phyloP scores from a whole-genome alignment of 2,113 vertebrate species.

The Aegithalos caudatus region DNA sequence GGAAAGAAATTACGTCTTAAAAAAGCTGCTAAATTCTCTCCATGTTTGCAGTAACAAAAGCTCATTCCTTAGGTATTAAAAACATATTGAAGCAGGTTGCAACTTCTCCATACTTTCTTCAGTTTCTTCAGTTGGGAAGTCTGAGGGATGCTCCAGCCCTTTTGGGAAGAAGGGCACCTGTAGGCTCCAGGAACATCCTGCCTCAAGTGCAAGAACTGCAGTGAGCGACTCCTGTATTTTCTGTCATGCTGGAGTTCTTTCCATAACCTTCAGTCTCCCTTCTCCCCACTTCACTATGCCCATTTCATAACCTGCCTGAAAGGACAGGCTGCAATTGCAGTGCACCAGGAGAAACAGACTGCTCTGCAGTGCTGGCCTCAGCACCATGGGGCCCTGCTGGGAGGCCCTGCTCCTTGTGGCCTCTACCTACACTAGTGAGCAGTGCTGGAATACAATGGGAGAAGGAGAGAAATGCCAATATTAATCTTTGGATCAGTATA shows the following conservation, averaged over 20 bases:
- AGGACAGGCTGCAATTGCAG: neutral
- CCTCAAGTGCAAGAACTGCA: neutral
- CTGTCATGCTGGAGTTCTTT: neutral
- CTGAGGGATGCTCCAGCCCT: neutral
- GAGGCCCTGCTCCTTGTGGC: neutral
- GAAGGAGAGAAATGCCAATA: neutral
- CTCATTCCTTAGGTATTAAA: neutral
- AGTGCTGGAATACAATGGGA: neutral
- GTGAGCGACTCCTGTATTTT: accelerated
- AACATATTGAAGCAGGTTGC: neutral
- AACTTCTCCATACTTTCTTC: neutral
- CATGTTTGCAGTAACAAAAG: neutral
- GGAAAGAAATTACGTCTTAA: accelerated
- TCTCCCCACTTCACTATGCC: neutral
- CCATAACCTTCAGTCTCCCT: neutral
- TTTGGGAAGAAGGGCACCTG: neutral
- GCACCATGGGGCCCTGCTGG: accelerated
- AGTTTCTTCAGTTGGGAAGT: neutral
- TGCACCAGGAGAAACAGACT: neutral
- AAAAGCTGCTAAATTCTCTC: neutral
- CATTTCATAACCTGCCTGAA: neutral
- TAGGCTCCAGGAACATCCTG: neutral
- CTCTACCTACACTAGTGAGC: neutral
- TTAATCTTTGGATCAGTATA: neutral
- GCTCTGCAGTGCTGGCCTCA: neutral